These are phyloP conservation scores for Dipodomys merriami DNA, from an alignment of 2,113 vertebrate genomes.

Conservation along the genomic window DNA sequence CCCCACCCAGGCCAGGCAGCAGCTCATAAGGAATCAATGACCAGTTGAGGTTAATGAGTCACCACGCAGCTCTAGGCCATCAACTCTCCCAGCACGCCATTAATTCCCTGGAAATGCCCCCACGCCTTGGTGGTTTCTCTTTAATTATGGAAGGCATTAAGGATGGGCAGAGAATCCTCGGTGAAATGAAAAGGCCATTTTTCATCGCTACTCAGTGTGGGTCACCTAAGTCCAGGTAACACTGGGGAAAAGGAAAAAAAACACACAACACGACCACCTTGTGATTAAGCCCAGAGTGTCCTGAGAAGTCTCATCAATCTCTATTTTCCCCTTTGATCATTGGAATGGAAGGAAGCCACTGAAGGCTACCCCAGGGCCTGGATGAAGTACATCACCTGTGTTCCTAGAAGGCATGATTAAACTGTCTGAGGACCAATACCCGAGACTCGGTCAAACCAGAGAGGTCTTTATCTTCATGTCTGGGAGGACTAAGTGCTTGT, in stretches of 20 bases:
- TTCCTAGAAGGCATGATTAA: constrained; percentile 75
- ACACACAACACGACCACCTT: neutral
- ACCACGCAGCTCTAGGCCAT: constrained; percentile 75
- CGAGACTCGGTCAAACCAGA: constrained; percentile 41
- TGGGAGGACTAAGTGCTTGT: neutral
- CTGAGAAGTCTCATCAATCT: constrained; percentile 70
- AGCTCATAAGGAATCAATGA: constrained; percentile 72
- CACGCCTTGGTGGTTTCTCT: constrained; percentile 80
- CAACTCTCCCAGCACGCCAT: constrained; percentile 79
- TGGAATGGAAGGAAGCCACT: constrained; percentile 61
- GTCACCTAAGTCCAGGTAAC: constrained; percentile 69
- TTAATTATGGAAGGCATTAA: constrained; percentile 83
- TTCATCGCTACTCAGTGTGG: constrained; percentile 73
- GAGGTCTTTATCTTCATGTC: constrained; percentile 62
- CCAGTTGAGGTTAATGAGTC: constrained; percentile 80
- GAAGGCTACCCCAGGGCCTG: constrained; percentile 34
- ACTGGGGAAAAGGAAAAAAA: constrained; percentile 41
- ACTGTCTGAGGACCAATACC: constrained; percentile 25
- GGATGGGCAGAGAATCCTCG: constrained; percentile 74
- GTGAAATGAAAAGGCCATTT: constrained; percentile 77
- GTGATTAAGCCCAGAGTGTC: constrained; percentile 68
- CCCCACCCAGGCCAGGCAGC: constrained; percentile 22
- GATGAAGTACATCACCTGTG: constrained; percentile 63
- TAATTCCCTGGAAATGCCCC: constrained; percentile 79
- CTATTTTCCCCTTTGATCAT: constrained; percentile 70